A percentile compares a stretch with the other conserved stretches of the same genome.
These are phyloP conservation scores for Diarsia brunnea DNA, from an alignment of 2,888 invertebrate species.

Conservation along the genomic window DNA sequence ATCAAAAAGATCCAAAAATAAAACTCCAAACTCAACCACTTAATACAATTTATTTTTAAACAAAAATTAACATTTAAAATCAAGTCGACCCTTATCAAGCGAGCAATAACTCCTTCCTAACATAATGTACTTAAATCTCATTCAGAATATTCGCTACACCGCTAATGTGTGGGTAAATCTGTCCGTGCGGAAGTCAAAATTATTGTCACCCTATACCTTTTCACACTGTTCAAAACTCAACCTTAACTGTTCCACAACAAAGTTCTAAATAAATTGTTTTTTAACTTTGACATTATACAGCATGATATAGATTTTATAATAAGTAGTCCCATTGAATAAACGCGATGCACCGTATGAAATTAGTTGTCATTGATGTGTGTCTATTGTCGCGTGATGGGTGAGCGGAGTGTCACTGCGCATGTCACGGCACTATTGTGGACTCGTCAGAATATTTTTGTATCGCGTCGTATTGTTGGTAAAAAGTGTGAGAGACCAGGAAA, in stretches of 20 bases:
- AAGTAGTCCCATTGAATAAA: slow-evolving; percentile 79
- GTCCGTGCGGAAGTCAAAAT: slow-evolving; percentile 82
- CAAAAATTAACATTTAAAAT: slow-evolving; percentile 65
- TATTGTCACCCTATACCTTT: slow-evolving; percentile 70
- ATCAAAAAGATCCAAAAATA: slow-evolving; percentile 31
- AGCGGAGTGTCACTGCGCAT: slow-evolving; percentile 70
- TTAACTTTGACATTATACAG: slow-evolving; percentile 46
- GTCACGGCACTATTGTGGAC: slow-evolving; percentile 53
- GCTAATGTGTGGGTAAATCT: slow-evolving; percentile 87
- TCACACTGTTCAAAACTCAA: slow-evolving; percentile 30
- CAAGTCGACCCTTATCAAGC: slow-evolving; percentile 67
- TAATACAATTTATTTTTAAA: slow-evolving; percentile 60
- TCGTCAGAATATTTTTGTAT: slow-evolving; percentile 52
- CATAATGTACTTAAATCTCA: slow-evolving; percentile 68
- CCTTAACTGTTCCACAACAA: slow-evolving; percentile 3
- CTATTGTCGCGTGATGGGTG: slow-evolving; percentile 78
- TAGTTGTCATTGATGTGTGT: slow-evolving; percentile 86
- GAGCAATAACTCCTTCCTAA: slow-evolving; percentile 61
- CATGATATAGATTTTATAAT: slow-evolving; percentile 68
- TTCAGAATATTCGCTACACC: slow-evolving; percentile 79
- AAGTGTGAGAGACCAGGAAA: slow-evolving; percentile 58
- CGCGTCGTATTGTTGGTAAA: slow-evolving; percentile 56
- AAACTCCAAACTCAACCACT: slow-evolving; percentile 38
- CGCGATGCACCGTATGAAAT: slow-evolving; percentile 88
- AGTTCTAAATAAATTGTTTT: slow-evolving; percentile 46